Conservation (phyloP, 2,113 vertebrate genomes). For the Gnathonemus echidnorhynchus region DNA sequence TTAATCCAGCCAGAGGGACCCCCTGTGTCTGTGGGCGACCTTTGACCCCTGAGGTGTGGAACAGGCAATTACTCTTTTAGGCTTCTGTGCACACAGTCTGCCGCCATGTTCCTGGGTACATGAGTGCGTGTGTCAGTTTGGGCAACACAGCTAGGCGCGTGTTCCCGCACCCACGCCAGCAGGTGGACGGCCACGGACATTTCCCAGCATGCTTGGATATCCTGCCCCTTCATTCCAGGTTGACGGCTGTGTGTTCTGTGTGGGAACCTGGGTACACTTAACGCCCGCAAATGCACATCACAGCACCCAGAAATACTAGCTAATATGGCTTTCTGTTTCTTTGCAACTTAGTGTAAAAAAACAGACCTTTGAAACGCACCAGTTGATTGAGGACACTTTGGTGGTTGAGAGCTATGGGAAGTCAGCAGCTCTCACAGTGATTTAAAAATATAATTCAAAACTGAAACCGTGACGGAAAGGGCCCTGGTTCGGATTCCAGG, state of each 20-base stretch:
- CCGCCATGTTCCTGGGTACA: background rate
- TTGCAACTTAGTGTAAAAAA: background rate
- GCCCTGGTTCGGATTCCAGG: background rate
- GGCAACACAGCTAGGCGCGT: background rate
- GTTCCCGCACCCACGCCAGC: background rate
- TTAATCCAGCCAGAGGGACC: constrained; percentile 47
- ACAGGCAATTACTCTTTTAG: constrained; percentile 47
- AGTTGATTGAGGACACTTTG: background rate
- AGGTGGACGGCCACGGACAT: background rate
- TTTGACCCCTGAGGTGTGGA: constrained; percentile 44
- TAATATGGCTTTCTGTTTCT: background rate
- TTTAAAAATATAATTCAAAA: background rate
- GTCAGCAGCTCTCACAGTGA: background rate
- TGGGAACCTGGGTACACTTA: background rate
- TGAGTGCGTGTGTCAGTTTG: background rate
- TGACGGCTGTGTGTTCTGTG: background rate
- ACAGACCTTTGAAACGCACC: background rate
- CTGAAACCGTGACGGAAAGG: background rate
- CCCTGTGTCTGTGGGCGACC: constrained; percentile 42
- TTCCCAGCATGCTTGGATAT: background rate
- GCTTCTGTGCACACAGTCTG: constrained; percentile 31
- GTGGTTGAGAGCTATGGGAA: background rate
- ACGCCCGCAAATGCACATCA: background rate
- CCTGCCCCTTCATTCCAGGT: background rate
- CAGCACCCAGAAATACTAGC: background rate